Percentiles rank a stretch among this genome's conserved stretches.
Evolutionary conservation across 1,140 invertebrate genomes (phyloP).

Genomic region (Procambarus virginalis): DNA sequence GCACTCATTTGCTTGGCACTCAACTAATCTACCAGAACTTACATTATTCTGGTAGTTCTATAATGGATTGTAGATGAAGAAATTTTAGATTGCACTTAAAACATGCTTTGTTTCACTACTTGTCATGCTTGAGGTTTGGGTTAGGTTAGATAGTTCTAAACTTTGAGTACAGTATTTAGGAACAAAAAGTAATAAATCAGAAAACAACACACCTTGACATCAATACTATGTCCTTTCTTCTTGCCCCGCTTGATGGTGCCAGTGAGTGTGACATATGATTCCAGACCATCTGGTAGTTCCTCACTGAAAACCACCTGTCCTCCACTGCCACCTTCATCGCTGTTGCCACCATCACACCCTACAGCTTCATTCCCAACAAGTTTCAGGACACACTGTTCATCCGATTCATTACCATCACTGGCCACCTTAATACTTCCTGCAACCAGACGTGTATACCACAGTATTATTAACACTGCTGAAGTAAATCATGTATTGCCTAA

Average conservation of each 20-base stretch:
- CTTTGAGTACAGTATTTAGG: too few species aligned
- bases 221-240: constrained; percentile 83
- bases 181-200: too few species aligned
- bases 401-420: constrained; percentile 6
- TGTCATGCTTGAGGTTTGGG: too few species aligned
- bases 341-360: constrained; percentile 14
- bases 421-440: background rate
- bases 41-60: too few species aligned
- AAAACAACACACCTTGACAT: constrained; percentile 79
- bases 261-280: constrained; percentile 75
- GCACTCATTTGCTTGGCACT: too few species aligned
- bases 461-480: too few species aligned
- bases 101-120: too few species aligned
- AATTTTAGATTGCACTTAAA: too few species aligned
- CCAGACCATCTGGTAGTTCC: constrained; percentile 66
- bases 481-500: too few species aligned
- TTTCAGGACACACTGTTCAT: background rate
- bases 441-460: background rate
- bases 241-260: constrained; percentile 84
- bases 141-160: too few species aligned
- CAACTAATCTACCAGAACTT: too few species aligned
- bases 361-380: constrained; percentile 8
- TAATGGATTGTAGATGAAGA: too few species aligned
- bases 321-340: constrained; percentile 49
- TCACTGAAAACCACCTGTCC: constrained; percentile 69